Base-by-base conservation (phyloP, 2,888 invertebrate genomes). In the Hydroisotoma schaefferi region DNA sequence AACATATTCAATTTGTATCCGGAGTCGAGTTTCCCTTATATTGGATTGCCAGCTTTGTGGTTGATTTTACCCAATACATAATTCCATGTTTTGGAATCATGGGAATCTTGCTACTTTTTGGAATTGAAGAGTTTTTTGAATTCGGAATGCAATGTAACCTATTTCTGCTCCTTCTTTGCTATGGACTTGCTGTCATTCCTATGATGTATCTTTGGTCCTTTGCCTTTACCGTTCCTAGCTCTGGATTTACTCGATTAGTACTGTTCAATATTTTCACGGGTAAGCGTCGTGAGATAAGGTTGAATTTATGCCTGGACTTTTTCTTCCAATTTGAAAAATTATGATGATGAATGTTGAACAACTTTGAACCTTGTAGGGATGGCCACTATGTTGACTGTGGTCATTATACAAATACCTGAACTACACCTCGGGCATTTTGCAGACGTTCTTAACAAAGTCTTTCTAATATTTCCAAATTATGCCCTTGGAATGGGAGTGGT, bases 221-320 rank as follows among this genome's bases (percentile, higher is more conserved):
- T 72, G 63, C 83, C n/a, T 90, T 89, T 75, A 79, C 79, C 6
- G 83, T 86, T 12, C 86, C 90, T 0, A 83, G 90, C 0, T 81
- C 86, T 1, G 90, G 89, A 8, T 89, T 86, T 75, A 85, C 87
- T 0, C 81, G 85, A 69, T 79, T 87, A 71, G 85, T 85, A 33
- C 83, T 90, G 72, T 76, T 87, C 29, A 88, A 87, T 73, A 81
- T 87, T 15, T 80, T 90, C 57, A 80, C 85, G 59, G 90, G 89
- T 87, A 78, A 78, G 77, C 61, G 23, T 44, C 29, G 22, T 3
- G 20, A 12, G 12, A 23, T 20, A 28, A 29, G 18, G 23, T 22
- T 29, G 20, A 20, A 52, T 5, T 22, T 20, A 3, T 20, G 5
- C 4, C 4, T 25, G 26, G 25, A 20, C 33, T 33, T 10, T 10